A percentile compares a stretch with the other conserved stretches of the same genome.
phyloP scores from a whole-genome alignment of 2,888 invertebrate species.

The Caenorhabditis zanzibari region DNA sequence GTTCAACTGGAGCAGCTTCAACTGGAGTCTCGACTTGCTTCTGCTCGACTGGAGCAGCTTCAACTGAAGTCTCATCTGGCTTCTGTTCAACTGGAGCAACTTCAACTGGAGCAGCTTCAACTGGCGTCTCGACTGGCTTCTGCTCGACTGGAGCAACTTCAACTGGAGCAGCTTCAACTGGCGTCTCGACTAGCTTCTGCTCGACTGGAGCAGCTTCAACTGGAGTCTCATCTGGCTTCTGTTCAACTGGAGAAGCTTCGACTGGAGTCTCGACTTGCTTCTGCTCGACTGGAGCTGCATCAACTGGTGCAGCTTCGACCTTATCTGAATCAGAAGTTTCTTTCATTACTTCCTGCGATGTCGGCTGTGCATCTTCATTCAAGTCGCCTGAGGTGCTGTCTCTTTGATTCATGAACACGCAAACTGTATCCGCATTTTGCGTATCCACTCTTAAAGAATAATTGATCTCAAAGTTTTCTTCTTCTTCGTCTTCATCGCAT shows the following conservation, averaged over 20 bases:
- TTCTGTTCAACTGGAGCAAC: conserved; percentile 17
- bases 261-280: not conserved
- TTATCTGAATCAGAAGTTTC: no score
- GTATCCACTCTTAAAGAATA: conserved; percentile 59
- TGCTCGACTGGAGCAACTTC: no score
- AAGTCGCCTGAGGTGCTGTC: no score
- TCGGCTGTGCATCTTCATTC: no score
- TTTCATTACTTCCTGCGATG: no score
- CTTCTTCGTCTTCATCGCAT: conserved; percentile 22
- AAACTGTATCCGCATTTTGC: conserved; percentile 38
- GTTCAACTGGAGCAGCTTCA: not conserved
- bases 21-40: not conserved
- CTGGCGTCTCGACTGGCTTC: no score
- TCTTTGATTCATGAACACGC: not conserved
- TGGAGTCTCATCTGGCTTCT: conserved; percentile 13
- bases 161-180: conserved; percentile 7
- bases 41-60: conserved; percentile 24
- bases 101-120: not conserved
- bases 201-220: conserved; percentile 6
- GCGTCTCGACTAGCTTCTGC: not conserved
- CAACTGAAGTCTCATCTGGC: not conserved
- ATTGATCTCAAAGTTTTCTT: conserved; percentile 59
- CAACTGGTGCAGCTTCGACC: conserved; percentile 2
- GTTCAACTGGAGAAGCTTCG: conserved; percentile 9
- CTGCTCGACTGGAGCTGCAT: not conserved